Conservation (phyloP, 1,140 invertebrate species). For the Macrotrachela quadricornifera region DNA sequence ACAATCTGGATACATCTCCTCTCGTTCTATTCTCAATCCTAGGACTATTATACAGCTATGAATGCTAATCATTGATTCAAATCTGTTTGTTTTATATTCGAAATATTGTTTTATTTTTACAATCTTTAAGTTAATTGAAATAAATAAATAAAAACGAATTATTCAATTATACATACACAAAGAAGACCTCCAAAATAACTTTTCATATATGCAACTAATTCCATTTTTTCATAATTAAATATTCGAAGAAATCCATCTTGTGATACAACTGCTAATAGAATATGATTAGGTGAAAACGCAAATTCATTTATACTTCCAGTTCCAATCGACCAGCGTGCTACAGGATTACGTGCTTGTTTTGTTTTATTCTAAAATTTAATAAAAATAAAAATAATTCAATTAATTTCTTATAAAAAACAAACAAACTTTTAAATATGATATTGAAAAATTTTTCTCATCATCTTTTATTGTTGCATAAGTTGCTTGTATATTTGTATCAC, state of each 20-base stretch:
- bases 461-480: constrained; percentile 2
- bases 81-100: too few relatives aligned
- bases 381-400: background rate
- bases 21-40: too few relatives aligned
- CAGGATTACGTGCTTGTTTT: background rate
- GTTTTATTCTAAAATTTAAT: background rate
- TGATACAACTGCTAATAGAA: constrained; percentile 51
- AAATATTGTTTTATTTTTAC: too few relatives aligned
- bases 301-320: constrained; percentile 78
- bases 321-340: constrained; percentile 46
- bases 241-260: constrained; percentile 88
- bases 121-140: too few relatives aligned
- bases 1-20: too few relatives aligned
- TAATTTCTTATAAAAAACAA: constrained; percentile 2
- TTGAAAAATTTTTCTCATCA: background rate
- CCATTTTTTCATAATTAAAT: constrained; percentile 54
- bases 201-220: constrained; percentile 40
- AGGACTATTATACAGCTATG: too few relatives aligned
- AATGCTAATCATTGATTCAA: too few relatives aligned
- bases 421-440: background rate
- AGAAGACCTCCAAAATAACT: constrained; percentile 79
- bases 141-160: too few relatives aligned
- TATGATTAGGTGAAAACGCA: constrained; percentile 77
- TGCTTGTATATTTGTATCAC: constrained; percentile 30
- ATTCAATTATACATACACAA: too few relatives aligned